Conservation (phyloP, 1,140 invertebrate species). For the Drosophila littoralis region DNA sequence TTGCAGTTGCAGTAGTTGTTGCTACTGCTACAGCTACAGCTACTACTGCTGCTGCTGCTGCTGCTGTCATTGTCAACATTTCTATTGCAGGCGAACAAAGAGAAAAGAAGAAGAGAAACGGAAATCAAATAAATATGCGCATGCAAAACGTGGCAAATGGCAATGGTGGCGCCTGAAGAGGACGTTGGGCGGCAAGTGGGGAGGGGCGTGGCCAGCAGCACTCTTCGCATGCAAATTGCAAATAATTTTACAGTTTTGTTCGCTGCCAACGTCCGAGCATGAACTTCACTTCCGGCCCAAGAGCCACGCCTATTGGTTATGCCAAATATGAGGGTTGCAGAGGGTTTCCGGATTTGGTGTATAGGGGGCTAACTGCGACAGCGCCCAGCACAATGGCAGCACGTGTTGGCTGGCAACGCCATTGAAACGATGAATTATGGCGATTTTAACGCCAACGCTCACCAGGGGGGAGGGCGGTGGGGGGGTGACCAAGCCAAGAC, state of each 20-base stretch:
- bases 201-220: background rate
- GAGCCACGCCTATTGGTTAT: constrained; percentile 49
- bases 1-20: background rate
- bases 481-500: constrained; percentile 35
- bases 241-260: constrained; percentile 60
- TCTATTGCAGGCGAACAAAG: constrained; percentile 50
- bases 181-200: background rate
- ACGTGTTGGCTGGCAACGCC: constrained; percentile 51
- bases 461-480: background rate
- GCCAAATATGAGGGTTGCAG: constrained; percentile 12
- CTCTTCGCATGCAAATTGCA: constrained; percentile 64
- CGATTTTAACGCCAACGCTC: constrained; percentile 73
- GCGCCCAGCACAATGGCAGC: constrained; percentile 23
- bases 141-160: constrained; percentile 52
- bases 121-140: constrained; percentile 54
- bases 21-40: constrained; percentile 4
- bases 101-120: constrained; percentile 12
- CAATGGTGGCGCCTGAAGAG: background rate
- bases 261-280: constrained; percentile 64
- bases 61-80: constrained; percentile 69
- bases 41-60: constrained; percentile 21
- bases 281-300: constrained; percentile 66
- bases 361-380: too few relatives aligned
- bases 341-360: background rate
- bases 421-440: constrained; percentile 79